Evolutionary conservation across 1,140 invertebrate species (phyloP).

Genomic region (Drosophila prosaltans): DNA sequence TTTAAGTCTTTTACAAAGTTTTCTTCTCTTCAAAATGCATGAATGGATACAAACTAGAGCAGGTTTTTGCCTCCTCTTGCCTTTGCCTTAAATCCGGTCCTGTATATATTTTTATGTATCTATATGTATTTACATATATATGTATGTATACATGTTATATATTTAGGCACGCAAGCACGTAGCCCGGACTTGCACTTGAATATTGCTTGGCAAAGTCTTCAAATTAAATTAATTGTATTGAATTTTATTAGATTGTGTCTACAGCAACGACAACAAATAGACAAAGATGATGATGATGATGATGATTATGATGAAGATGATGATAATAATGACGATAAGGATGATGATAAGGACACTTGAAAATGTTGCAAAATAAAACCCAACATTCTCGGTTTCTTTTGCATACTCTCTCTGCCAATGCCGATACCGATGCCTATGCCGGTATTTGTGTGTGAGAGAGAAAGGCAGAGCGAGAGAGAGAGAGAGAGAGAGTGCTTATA

Average conservation of each 20-base stretch:
- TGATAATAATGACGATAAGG: neutral
- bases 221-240: constrained; percentile 80
- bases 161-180: constrained; percentile 62
- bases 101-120: neutral
- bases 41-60: too few relatives aligned
- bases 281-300: neutral
- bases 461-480: neutral
- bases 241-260: constrained; percentile 75
- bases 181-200: constrained; percentile 58
- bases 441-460: neutral
- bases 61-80: too few relatives aligned
- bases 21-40: too few relatives aligned
- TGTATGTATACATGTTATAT: constrained; percentile 30
- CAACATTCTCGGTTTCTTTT: constrained; percentile 32
- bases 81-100: neutral
- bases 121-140: neutral
- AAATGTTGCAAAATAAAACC: constrained; percentile 9
- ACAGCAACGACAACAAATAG: constrained; percentile 48
- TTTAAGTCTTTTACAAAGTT: too few relatives aligned
- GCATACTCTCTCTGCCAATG: constrained; percentile 39
- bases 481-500: constrained; percentile 36
- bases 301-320: neutral
- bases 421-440: constrained; percentile 19
- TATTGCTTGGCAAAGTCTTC: constrained; percentile 51
- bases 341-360: constrained; percentile 15